Conservation (phyloP, 2,113 vertebrate species). For the Raja brachyura region DNA sequence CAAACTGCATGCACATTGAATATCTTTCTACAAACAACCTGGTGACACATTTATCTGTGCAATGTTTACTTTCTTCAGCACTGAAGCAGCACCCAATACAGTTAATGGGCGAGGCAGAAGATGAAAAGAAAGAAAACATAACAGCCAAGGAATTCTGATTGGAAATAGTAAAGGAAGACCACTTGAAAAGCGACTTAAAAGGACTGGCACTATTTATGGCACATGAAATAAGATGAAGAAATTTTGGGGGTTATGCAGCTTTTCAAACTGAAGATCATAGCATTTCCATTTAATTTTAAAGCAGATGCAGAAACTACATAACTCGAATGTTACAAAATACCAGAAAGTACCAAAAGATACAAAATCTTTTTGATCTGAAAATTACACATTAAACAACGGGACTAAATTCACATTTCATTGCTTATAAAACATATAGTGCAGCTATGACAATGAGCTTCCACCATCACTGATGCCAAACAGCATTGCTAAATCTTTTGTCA, state of each 20-base stretch:
- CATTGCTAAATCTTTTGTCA: conserved; percentile 25
- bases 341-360: conserved; percentile 31
- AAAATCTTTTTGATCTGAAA: conserved; percentile 32
- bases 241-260: conserved; percentile 19
- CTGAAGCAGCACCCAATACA: neutral
- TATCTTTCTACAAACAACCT: neutral
- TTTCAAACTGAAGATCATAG: neutral
- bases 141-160: neutral
- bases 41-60: neutral
- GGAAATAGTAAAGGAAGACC: neutral
- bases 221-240: conserved; percentile 20
- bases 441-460: conserved; percentile 14
- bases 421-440: conserved; percentile 34
- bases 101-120: neutral
- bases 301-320: conserved; percentile 8
- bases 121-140: neutral
- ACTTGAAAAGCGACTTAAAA: neutral
- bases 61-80: neutral
- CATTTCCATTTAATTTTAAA: conserved; percentile 27
- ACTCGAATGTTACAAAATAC: conserved; percentile 31
- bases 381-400: conserved; percentile 19
- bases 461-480: conserved; percentile 29
- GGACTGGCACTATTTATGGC: neutral
- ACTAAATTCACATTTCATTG: conserved; percentile 39
- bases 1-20: conserved; percentile 2